Base-by-base conservation (phyloP, 2,888 invertebrate species). In the Portevinia maculata region DNA sequence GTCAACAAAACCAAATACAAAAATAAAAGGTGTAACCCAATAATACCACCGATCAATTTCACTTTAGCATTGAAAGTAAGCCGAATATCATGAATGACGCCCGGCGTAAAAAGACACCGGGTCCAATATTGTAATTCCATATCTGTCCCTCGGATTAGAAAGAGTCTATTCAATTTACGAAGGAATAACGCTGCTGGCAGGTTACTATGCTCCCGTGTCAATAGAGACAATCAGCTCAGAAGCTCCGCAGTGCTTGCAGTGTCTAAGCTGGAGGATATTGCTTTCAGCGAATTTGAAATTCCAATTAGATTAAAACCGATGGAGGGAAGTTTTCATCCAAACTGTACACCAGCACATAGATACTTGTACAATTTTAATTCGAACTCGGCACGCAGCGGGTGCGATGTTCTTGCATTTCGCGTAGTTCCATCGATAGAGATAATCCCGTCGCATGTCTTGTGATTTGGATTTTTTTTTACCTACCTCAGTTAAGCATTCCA, bases 241-340 rank as follows among this genome's bases (percentile, higher is more conserved):
- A 37, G 57, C 46, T 57, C 41, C 17, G 9, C 17, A 44, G 44
- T 17, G 19, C 55, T 50, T 50, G 30, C 64, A 19, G 34, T 57
- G 55, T 34, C 70, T 8, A 3, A 19, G 39, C 57, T 13, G 17
- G 7, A n/a, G 41, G 52, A 15, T 39, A 81, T 81, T 70, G 70
- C 76, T 81, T 81, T 76, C 81, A 81, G 57, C 70, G 48, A 81
- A 81, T 81, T 81, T 81, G 70, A 81, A 81, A 81, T 81, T 81
- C 81, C 81, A 81, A 81, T 81, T 81, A 81, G 81, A 81, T 81
- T 81, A 76, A 76, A 81, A 81, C 76, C 81, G 76, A 81, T 81
- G 75, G 53, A 46, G 21, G 75, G 81, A 81, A 70, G 75, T 44
- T 64, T 71, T 48, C 53, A 62, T 74, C 50, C 30, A 19, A 11